phyloP scores from a whole-genome alignment of 1,140 invertebrate genomes.

The Drosophila busckii region DNA sequence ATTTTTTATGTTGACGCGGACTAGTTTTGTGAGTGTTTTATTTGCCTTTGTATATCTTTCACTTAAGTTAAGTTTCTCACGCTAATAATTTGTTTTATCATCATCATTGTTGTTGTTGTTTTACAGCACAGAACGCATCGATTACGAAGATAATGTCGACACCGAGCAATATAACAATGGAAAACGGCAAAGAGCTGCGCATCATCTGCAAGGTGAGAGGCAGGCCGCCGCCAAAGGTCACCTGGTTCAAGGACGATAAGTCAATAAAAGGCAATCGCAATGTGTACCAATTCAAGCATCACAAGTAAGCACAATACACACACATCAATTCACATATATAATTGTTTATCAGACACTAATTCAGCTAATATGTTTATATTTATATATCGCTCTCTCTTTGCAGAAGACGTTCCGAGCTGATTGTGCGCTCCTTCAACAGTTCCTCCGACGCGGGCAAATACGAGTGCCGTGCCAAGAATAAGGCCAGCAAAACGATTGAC shows the following conservation, averaged over 20 bases:
- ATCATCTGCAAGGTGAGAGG: slow-evolving; percentile 85
- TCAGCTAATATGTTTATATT: too few species aligned
- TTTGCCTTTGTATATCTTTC: not conserved
- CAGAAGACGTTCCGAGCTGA: slow-evolving; percentile 88
- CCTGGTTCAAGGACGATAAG: slow-evolving; percentile 87
- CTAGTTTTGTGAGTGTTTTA: not conserved
- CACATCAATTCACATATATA: not conserved
- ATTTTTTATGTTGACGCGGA: not conserved
- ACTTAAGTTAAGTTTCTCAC: not conserved
- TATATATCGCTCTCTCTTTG: slow-evolving; percentile 34
- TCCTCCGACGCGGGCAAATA: slow-evolving; percentile 86
- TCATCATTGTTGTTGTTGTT: slow-evolving; percentile 38
- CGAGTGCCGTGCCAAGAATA: slow-evolving; percentile 84
- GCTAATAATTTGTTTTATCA: slow-evolving; percentile 29
- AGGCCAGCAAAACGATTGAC: slow-evolving; percentile 62
- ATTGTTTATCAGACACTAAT: too few species aligned
- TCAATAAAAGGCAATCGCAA: slow-evolving; percentile 79
- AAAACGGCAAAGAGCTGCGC: slow-evolving; percentile 81
- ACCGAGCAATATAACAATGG: slow-evolving; percentile 63
- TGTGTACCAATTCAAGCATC: slow-evolving; percentile 76
- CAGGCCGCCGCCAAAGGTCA: slow-evolving; percentile 84
- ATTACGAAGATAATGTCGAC: slow-evolving; percentile 52
- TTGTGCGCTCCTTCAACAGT: slow-evolving; percentile 84
- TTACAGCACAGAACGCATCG: slow-evolving; percentile 78
- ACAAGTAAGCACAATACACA: slow-evolving; percentile 59